Evolutionary conservation across 1,140 invertebrate species (phyloP).

Genomic region (Samia ricini): DNA sequence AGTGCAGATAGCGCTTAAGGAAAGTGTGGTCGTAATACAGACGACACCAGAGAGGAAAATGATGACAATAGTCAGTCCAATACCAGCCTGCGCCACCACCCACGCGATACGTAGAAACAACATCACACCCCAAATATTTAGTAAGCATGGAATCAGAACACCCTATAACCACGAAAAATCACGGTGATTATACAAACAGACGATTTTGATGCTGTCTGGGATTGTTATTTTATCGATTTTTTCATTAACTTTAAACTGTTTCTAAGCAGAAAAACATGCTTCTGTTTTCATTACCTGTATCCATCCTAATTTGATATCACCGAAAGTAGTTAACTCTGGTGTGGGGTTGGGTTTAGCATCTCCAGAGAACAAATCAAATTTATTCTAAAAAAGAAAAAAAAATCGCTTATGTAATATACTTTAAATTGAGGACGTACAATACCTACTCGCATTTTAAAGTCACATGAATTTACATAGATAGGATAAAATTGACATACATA

Average conservation of each 20-base stretch:
- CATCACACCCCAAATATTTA: conserved; percentile 94
- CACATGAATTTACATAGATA: too few species aligned
- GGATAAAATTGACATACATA: too few species aligned
- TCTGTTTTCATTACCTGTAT: conserved; percentile 19
- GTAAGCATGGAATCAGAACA: conserved; percentile 89
- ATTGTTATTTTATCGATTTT: not conserved
- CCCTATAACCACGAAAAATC: conserved; percentile 74
- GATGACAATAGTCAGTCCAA: conserved; percentile 85
- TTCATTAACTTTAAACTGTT: not conserved
- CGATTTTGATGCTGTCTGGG: not conserved
- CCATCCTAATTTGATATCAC: conserved; percentile 31
- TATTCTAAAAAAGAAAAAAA: conserved; percentile 1
- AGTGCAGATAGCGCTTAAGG: conserved; percentile 97
- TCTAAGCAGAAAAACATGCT: not conserved
- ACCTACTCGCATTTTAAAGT: too few species aligned
- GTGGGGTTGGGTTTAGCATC: conserved; percentile 20
- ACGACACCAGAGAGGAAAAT: conserved; percentile 94
- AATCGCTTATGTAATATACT: not conserved
- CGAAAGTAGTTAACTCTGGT: conserved; percentile 34
- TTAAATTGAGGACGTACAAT: not conserved
- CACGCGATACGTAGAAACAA: conserved; percentile 90
- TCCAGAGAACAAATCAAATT: not conserved
- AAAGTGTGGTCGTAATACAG: conserved; percentile 95
- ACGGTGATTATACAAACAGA: not conserved
- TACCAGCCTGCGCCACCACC: conserved; percentile 90